Percentiles rank a stretch among this genome's conserved stretches.
These are phyloP conservation scores for Craniophora ligustri DNA, from an alignment of 2,888 invertebrate genomes.

Conservation along the genomic window DNA sequence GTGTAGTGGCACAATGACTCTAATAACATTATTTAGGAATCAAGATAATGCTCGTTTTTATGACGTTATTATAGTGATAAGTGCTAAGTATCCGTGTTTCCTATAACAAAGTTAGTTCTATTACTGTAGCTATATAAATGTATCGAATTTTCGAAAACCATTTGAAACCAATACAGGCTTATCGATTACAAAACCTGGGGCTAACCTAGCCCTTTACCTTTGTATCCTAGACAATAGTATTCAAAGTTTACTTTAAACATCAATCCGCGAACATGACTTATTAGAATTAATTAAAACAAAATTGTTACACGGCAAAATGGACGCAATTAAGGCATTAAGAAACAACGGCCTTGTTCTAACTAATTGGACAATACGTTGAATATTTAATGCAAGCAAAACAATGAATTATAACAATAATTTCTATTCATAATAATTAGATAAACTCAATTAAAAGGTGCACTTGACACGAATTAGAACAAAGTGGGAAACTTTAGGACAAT, in stretches of 20 bases:
- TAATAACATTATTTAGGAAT: constrained; percentile 45
- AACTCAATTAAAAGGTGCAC: constrained; percentile 75
- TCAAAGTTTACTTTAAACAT: constrained; percentile 44
- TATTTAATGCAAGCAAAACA: constrained; percentile 65
- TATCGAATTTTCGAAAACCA: too few species aligned
- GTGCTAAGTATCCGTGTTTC: constrained; percentile 31
- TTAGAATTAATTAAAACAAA: constrained; percentile 56
- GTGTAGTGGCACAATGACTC: constrained; percentile 40
- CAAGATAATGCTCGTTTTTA: constrained; percentile 36
- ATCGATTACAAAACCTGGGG: constrained; percentile 41
- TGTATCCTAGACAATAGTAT: constrained; percentile 34
- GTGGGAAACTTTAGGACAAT: constrained; percentile 81
- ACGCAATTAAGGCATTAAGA: constrained; percentile 70
- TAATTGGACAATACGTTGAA: constrained; percentile 69
- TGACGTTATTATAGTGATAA: constrained; percentile 35
- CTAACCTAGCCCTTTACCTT: constrained; percentile 25
- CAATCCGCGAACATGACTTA: constrained; percentile 56
- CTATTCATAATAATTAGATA: constrained; percentile 70
- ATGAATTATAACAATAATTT: constrained; percentile 71
- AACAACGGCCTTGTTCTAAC: constrained; percentile 71
- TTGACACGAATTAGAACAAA: constrained; percentile 78
- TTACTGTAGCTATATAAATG: neutral
- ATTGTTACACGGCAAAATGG: constrained; percentile 65
- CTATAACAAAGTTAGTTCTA: constrained; percentile 14
- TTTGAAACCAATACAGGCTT: constrained; percentile 26